Evolutionary conservation across 2,797 vertebrate species (phyloP).

Genomic region (Scleropages formosus): DNA sequence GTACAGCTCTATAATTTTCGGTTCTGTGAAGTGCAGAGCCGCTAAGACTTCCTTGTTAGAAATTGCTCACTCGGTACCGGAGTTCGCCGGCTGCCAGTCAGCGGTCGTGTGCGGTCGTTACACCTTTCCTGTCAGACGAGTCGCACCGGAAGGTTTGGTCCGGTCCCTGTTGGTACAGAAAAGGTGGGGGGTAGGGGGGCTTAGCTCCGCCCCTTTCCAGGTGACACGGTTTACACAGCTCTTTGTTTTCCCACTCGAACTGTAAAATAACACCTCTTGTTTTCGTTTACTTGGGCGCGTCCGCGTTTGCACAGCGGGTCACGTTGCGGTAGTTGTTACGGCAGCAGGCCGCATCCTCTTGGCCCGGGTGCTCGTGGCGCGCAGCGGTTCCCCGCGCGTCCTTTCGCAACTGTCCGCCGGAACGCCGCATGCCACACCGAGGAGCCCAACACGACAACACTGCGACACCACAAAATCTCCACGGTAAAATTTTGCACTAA

Average conservation of each 20-base stretch:
- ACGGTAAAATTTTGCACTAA: neutral
- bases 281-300: constrained; percentile 72
- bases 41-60: constrained; percentile 20
- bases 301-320: constrained; percentile 63
- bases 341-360: neutral
- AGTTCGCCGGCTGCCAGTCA: constrained; percentile 56
- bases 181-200: neutral
- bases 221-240: constrained; percentile 71
- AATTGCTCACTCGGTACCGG: constrained; percentile 47
- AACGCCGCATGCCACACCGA: too few species aligned
- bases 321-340: neutral
- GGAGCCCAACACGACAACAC: neutral
- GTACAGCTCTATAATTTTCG: constrained; percentile 2
- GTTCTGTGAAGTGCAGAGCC: constrained; percentile 10
- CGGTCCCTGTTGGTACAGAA: constrained; percentile 19
- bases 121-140: neutral
- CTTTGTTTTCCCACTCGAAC: constrained; percentile 59
- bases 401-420: neutral
- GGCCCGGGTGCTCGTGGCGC: neutral
- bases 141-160: constrained; percentile 7
- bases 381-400: neutral
- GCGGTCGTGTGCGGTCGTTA: constrained; percentile 46
- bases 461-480: neutral
- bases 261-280: constrained; percentile 60
- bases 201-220: constrained; percentile 46